Percentiles rank a stretch among this genome's conserved stretches.
Evolutionary conservation across 2,797 vertebrate genomes (phyloP).

Genomic region (Enteromius treurensis): DNA sequence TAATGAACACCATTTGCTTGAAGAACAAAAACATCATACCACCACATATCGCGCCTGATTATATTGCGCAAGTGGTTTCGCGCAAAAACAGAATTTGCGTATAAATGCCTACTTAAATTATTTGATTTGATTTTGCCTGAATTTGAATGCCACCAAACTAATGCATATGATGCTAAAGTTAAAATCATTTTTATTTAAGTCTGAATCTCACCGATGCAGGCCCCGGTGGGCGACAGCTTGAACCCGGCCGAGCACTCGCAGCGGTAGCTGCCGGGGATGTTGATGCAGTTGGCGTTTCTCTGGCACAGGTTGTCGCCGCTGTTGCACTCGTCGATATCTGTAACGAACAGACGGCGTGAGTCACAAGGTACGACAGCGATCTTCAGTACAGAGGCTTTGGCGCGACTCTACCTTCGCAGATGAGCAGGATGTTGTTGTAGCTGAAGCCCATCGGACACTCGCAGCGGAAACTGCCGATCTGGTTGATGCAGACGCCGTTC

Average conservation of each 20-base stretch:
- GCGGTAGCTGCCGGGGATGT: slow-evolving; percentile 91
- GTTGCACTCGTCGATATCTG: slow-evolving; percentile 94
- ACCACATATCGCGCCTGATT: not conserved
- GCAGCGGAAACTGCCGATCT: slow-evolving; percentile 93
- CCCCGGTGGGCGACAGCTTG: slow-evolving; percentile 87
- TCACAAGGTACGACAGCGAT: not conserved
- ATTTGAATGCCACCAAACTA: not conserved
- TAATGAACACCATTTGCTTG: not conserved
- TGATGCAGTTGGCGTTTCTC: slow-evolving; percentile 89
- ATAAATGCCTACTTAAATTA: not conserved
- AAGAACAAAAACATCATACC: too few species aligned
- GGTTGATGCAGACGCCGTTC: slow-evolving; percentile 91
- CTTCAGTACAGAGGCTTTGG: not conserved
- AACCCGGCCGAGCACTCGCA: slow-evolving; percentile 89
- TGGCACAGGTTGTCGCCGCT: slow-evolving; percentile 88
- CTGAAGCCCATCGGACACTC: slow-evolving; percentile 93
- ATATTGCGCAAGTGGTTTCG: not conserved
- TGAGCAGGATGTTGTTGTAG: slow-evolving; percentile 90
- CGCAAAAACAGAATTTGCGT: not conserved
- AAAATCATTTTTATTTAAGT: not conserved
- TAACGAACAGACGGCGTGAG: slow-evolving; percentile 4
- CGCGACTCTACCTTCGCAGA: slow-evolving; percentile 86
- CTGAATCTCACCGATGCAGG: slow-evolving; percentile 89
- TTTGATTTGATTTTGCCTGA: not conserved
- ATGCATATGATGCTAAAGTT: not conserved